Percentiles rank a stretch among this genome's conserved stretches.
These are phyloP conservation scores for Spheniscus mendiculus DNA, from an alignment of 2,113 vertebrate genomes.

Conservation along the genomic window DNA sequence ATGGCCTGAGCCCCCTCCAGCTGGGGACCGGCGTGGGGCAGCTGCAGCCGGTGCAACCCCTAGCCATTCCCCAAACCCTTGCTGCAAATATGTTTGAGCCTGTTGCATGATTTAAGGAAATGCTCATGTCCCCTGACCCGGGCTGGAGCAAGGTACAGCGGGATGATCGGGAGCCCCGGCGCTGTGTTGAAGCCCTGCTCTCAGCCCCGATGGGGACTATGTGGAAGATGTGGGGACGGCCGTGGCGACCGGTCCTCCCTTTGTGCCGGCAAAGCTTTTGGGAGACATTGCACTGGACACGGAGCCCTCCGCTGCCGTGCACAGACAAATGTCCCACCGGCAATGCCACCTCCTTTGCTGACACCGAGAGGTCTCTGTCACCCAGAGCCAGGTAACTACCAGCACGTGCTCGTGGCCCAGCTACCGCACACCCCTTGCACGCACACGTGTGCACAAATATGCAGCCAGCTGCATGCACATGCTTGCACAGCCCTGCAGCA, in stretches of 20 bases:
- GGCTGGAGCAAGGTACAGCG: not conserved
- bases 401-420: not conserved
- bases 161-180: accelerated
- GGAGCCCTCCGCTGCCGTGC: not conserved
- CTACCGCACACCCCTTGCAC: not conserved
- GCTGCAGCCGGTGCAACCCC: accelerated
- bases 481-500: not conserved
- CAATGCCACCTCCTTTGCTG: not conserved
- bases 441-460: too few relatives aligned
- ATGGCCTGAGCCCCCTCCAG: not conserved
- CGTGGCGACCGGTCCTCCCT: accelerated
- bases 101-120: accelerated
- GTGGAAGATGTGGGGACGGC: not conserved
- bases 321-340: not conserved
- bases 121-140: accelerated
- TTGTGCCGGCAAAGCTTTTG: not conserved
- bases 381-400: not conserved
- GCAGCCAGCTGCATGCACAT: not conserved
- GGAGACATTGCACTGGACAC: accelerated
- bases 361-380: not conserved
- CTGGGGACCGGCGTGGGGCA: not conserved
- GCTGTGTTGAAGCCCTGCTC: not conserved
- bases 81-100: accelerated
- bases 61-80: accelerated
- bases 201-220: accelerated